phyloP scores from a whole-genome alignment of 2,888 invertebrate genomes.

The Chydorus sphaericus region DNA sequence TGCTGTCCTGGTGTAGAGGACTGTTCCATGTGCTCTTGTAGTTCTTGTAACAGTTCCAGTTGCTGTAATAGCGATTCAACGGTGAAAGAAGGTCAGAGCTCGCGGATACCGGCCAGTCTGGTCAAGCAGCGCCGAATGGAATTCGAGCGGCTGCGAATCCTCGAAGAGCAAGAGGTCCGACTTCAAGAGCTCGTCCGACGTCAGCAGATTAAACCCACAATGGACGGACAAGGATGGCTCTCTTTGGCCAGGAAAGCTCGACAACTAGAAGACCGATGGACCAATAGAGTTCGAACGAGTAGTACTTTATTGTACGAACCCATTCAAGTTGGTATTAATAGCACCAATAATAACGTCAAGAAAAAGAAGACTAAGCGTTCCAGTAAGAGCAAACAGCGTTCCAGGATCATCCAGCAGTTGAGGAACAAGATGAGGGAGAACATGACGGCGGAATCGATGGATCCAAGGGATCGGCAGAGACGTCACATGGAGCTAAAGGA shows the following conservation, averaged over 20 bases:
- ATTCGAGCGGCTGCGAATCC: constrained; percentile 12
- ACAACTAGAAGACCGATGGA: constrained; percentile 1
- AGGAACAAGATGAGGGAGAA: constrained; percentile 12
- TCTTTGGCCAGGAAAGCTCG: background rate
- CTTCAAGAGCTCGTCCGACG: constrained; percentile 15
- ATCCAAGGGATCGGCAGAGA: constrained; percentile 17
- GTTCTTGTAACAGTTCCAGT: constrained; percentile 8
- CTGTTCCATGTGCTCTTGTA: constrained; percentile 14
- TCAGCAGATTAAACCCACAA: background rate
- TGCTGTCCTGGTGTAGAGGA: constrained; percentile 2
- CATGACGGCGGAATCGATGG: constrained; percentile 13
- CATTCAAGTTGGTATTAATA: too few species aligned
- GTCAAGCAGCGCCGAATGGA: constrained; percentile 13
- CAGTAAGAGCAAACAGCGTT: background rate
- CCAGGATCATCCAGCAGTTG: constrained; percentile 14
- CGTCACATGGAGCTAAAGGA: constrained; percentile 19
- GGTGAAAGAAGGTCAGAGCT: background rate
- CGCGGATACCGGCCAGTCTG: constrained; percentile 14
- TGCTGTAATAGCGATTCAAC: background rate
- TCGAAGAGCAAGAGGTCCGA: constrained; percentile 17
- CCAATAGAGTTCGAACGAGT: background rate
- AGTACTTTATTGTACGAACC: constrained; percentile 12
- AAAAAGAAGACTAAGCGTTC: background rate
- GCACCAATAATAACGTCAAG: background rate
- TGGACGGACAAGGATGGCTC: background rate